A percentile compares a stretch with the other conserved stretches of the same genome.
These are phyloP conservation scores for Iselma pallidipennis DNA, from an alignment of 2,888 invertebrate species.

Conservation along the genomic window DNA sequence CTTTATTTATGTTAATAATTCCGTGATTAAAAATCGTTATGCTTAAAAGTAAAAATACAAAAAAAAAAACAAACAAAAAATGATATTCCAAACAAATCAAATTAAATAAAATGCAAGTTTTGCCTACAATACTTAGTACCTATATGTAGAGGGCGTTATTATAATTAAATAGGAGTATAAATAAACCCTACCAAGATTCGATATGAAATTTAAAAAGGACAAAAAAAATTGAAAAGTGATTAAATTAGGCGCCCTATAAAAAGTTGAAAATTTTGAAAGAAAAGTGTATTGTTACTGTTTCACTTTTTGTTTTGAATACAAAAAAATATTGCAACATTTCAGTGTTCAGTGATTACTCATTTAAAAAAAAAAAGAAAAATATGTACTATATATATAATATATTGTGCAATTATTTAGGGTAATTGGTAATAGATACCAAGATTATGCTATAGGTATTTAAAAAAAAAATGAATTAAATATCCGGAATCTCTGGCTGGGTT, in stretches of 20 bases:
- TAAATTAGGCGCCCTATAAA: background rate
- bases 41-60: background rate
- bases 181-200: background rate
- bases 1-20: slow-evolving; percentile 2
- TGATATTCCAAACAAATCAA: background rate
- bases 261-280: background rate
- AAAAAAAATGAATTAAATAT: background rate
- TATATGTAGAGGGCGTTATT: background rate
- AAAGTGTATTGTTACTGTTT: background rate
- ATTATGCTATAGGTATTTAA: background rate
- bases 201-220: no score
- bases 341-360: background rate
- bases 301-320: background rate
- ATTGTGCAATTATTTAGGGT: background rate
- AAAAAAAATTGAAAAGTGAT: no score
- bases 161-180: background rate
- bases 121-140: background rate
- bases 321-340: background rate
- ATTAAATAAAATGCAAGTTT: background rate
- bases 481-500: background rate
- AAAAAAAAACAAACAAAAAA: background rate
- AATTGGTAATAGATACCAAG: background rate
- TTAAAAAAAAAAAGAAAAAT: background rate
- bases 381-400: no score
- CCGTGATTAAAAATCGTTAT: background rate